These are phyloP conservation scores for Drosophila maculinotata DNA, from an alignment of 2,888 invertebrate genomes.

Conservation along the genomic window DNA sequence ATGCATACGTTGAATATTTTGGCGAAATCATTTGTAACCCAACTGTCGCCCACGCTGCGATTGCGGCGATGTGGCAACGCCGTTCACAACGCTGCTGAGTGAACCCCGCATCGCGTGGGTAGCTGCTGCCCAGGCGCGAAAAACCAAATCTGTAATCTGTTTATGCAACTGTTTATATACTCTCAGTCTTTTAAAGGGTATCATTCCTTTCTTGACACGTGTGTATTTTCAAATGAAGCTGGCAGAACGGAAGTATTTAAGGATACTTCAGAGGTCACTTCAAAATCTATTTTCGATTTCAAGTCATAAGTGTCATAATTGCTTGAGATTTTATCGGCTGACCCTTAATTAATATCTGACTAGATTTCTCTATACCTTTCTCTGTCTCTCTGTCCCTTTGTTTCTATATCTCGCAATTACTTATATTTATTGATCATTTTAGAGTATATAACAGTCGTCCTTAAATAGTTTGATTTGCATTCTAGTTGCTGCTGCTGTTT, in stretches of 20 bases:
- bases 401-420: too few species aligned
- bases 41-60: constrained; percentile 64
- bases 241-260: neutral
- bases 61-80: constrained; percentile 75
- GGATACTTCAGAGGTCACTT: too few species aligned
- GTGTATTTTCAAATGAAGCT: neutral
- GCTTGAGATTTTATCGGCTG: too few species aligned
- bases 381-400: too few species aligned
- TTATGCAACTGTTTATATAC: constrained; percentile 74
- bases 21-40: constrained; percentile 78
- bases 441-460: constrained; percentile 24
- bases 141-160: constrained; percentile 66
- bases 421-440: too few species aligned
- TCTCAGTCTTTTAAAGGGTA: constrained; percentile 29
- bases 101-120: constrained; percentile 59
- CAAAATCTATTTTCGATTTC: too few species aligned
- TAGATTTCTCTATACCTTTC: neutral
- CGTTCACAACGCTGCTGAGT: constrained; percentile 37
- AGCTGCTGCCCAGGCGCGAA: constrained; percentile 48
- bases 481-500: constrained; percentile 16
- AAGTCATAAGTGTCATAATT: too few species aligned
- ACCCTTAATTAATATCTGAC: neutral
- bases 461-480: neutral
- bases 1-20: constrained; percentile 82
- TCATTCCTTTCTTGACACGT: neutral